phyloP scores from a whole-genome alignment of 2,113 vertebrate species.

The Emberiza fucata region DNA sequence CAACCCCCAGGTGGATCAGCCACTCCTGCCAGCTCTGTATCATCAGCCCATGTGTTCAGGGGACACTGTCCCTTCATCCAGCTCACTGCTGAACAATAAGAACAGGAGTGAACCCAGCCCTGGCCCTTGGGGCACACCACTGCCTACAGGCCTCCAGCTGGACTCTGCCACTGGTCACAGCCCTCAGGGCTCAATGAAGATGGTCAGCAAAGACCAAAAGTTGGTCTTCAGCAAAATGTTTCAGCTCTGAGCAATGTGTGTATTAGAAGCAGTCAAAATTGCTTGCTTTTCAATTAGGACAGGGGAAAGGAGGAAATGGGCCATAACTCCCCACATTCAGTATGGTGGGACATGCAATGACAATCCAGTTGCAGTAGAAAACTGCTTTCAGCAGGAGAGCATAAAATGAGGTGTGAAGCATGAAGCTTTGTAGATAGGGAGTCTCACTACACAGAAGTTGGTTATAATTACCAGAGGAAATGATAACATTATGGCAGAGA shows the following conservation, averaged over 20 bases:
- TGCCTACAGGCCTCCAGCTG: background rate
- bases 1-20: background rate
- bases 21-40: background rate
- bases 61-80: background rate
- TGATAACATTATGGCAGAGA: background rate
- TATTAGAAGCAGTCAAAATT: background rate
- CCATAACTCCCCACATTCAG: background rate
- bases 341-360: background rate
- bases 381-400: background rate
- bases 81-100: background rate
- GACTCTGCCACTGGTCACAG: background rate
- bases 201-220: background rate
- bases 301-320: background rate
- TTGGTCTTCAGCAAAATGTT: background rate
- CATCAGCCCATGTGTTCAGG: accelerated
- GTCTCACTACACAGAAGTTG: background rate
- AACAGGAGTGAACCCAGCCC: background rate
- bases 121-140: background rate
- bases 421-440: background rate
- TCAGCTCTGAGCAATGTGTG: background rate
- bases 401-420: background rate
- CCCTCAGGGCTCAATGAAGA: background rate
- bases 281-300: background rate
- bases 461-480: background rate
- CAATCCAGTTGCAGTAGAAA: background rate